Base-by-base conservation (phyloP, 2,888 invertebrate species). In the Meiosimyza decipiens region DNA sequence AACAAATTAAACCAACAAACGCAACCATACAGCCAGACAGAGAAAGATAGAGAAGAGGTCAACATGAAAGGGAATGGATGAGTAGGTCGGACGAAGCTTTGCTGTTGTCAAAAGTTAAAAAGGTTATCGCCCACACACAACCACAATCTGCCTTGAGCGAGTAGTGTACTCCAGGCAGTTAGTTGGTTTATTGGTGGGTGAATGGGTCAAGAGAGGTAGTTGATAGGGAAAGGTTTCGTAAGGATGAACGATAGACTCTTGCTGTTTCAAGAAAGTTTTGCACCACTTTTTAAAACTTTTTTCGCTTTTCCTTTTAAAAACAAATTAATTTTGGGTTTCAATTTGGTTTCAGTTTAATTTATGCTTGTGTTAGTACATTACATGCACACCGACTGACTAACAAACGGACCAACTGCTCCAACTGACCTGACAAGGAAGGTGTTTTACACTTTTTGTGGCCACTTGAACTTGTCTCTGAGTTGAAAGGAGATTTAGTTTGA, bases 301-400 rank as follows among this genome's bases (percentile, higher is more conserved):
- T 47, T 18, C 15, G 5, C 15, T 51, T 50, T 22, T 51, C 51
- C 51, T 40, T 40, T 40, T 9, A 40, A 40, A 7, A 40, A 40
- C 40, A 16, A 64, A 64, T 64, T 64, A 64, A 51, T 64, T 64
- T 64, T 64, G 51, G 51, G 64, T 64, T 64, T 51, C 64, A 64
- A 64, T 51, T 64, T 51, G 50, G 62, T 64, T 18, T 18, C 50
- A 28, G 50, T 64, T 64, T 64, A 49, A 49, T 63, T 60, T 28
- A 49, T 49, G 49, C 22, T 16, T 49, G 22, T 16, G 13, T 22
- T 49, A 33, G 40, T 40, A 40, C 9, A 40, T 40, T 40, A 40
- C 40, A 40, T 9, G 40, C 40, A 40, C 40, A 9, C 33, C 13
- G 59, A 28, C 22, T 28, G 57, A 57, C 22, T 22, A 57, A 28